Evolutionary conservation across 1,140 invertebrate species (phyloP).

Genomic region (Nasonia giraulti): DNA sequence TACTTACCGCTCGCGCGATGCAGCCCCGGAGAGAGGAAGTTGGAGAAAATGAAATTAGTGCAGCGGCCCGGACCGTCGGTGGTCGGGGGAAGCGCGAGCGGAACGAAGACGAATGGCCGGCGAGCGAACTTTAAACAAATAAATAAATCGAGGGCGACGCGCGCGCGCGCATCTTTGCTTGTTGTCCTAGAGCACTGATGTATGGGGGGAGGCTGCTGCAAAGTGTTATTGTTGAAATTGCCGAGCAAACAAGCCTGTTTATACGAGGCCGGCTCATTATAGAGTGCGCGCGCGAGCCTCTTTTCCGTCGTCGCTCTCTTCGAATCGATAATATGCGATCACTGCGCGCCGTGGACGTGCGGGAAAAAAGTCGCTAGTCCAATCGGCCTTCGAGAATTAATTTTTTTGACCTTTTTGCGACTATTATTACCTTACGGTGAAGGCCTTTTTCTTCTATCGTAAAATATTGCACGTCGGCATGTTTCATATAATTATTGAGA

Average conservation of each 20-base stretch:
- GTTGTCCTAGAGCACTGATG: no score
- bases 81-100: neutral
- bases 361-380: no score
- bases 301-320: no score
- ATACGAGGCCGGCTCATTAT: neutral
- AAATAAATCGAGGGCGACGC: slow-evolving; percentile 3
- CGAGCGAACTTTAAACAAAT: slow-evolving; percentile 14
- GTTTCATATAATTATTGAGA: no score
- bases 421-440: no score
- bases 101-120: slow-evolving; percentile 8
- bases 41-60: slow-evolving; percentile 30
- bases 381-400: no score
- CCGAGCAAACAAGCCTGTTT: neutral
- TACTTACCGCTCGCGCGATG: no score
- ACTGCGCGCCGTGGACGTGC: no score
- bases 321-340: no score
- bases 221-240: neutral
- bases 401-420: no score
- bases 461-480: no score
- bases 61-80: neutral
- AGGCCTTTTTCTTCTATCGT: no score
- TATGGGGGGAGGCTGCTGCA: neutral
- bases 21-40: neutral
- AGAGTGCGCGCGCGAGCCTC: neutral
- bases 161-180: neutral